phyloP scores from a whole-genome alignment of 2,113 vertebrate species.

The Antechinus flavipes region DNA sequence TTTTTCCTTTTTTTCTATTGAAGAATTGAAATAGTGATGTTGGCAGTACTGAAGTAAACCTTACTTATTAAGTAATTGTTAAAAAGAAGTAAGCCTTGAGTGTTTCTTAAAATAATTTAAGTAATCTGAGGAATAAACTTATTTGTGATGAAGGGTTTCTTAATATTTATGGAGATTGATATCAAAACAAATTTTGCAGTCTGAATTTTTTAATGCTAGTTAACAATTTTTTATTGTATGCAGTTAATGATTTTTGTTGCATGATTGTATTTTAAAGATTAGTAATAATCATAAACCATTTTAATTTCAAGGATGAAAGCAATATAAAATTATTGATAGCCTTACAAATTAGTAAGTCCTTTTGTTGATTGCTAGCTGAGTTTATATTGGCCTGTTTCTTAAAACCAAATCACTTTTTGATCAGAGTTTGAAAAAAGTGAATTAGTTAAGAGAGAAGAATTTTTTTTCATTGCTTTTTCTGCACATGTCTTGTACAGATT shows the following conservation, averaged over 20 bases:
- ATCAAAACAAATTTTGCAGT: conserved; percentile 1
- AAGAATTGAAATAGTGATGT: neutral
- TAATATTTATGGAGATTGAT: conserved; percentile 1
- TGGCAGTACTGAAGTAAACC: neutral
- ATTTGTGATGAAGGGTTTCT: neutral
- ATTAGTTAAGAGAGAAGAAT: neutral
- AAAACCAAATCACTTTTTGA: neutral
- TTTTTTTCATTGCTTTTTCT: neutral
- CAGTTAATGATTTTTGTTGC: neutral
- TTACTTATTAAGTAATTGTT: neutral
- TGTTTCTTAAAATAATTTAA: neutral
- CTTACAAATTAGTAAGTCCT: neutral
- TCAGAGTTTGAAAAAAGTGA: conserved; percentile 10
- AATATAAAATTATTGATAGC: neutral
- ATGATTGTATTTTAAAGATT: neutral
- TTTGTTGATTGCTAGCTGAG: neutral
- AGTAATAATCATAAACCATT: neutral
- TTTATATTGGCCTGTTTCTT: neutral
- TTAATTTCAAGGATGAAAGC: neutral
- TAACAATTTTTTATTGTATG: neutral
- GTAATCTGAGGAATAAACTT: neutral
- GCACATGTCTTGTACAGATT: neutral
- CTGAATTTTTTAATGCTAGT: neutral
- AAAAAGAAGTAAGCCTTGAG: neutral
- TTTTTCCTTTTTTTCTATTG: neutral